Conservation (phyloP, 2,888 invertebrate species). For the Atherix ibis region DNA sequence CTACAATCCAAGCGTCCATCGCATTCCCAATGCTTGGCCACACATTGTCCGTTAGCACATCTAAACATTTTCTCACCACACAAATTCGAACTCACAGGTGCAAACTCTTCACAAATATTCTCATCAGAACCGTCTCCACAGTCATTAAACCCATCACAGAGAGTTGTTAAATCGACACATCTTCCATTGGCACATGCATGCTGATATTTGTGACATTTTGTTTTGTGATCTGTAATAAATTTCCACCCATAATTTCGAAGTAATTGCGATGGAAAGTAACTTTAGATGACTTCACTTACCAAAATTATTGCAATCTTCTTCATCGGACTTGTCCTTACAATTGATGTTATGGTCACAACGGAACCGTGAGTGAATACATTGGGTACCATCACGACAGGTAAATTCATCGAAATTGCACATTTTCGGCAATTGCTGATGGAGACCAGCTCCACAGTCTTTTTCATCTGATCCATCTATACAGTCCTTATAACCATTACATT, state of each 20-base stretch:
- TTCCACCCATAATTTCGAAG: neutral
- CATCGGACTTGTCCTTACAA: conserved; percentile 42
- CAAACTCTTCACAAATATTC: conserved; percentile 25
- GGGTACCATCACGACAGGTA: conserved; percentile 36
- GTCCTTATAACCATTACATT: conserved; percentile 41
- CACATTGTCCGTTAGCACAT: conserved; percentile 53
- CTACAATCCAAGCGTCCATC: conserved; percentile 58
- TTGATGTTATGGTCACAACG: conserved; percentile 39
- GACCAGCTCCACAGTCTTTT: conserved; percentile 31
- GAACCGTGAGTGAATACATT: conserved; percentile 32
- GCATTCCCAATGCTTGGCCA: conserved; percentile 50
- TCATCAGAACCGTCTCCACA: conserved; percentile 45
- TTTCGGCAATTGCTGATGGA: conserved; percentile 14
- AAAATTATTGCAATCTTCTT: conserved; percentile 35
- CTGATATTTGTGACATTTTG: conserved; percentile 33
- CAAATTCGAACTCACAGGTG: conserved; percentile 15
- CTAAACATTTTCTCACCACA: conserved; percentile 39
- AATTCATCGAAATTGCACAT: conserved; percentile 35
- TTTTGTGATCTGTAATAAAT: conserved; percentile 13
- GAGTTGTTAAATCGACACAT: conserved; percentile 34
- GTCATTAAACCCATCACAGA: conserved; percentile 39
- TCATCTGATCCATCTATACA: conserved; percentile 44
- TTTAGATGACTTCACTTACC: conserved; percentile 16
- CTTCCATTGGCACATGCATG: conserved; percentile 35
- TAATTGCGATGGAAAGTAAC: conserved; percentile 1